phyloP scores from a whole-genome alignment of 1,140 invertebrate genomes.

The Hylyphantes graminicola region DNA sequence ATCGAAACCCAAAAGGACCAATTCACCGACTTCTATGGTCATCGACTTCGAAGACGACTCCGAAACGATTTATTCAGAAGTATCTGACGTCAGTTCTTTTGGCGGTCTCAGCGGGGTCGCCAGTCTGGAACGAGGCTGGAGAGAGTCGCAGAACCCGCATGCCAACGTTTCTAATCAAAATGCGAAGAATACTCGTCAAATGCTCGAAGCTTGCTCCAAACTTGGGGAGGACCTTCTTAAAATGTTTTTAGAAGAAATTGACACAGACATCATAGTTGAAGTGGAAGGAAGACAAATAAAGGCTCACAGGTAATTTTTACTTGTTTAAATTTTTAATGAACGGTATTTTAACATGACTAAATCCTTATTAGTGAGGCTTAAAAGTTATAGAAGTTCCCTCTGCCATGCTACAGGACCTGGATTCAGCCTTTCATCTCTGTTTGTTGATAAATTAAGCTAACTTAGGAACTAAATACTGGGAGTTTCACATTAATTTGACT shows the following conservation, averaged over 20 bases:
- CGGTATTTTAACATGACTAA: too few species aligned
- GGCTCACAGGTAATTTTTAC: conserved; percentile 77
- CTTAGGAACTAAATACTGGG: too few species aligned
- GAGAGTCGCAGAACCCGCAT: conserved; percentile 71
- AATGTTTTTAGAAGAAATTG: conserved; percentile 90
- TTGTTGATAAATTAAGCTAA: too few species aligned
- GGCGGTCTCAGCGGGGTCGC: conserved; percentile 35
- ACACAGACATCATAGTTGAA: conserved; percentile 78
- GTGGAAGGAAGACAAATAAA: conserved; percentile 81
- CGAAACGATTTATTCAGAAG: conserved; percentile 62
- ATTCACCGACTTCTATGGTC: conserved; percentile 30
- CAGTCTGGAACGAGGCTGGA: conserved; percentile 67
- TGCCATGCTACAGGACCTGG: too few species aligned
- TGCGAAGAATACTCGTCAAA: conserved; percentile 25
- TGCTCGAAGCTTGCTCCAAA: conserved; percentile 72
- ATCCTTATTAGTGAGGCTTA: too few species aligned
- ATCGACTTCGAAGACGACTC: conserved; percentile 61
- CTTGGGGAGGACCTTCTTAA: conserved; percentile 86
- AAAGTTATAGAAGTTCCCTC: too few species aligned
- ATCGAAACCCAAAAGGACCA: conserved; percentile 16
- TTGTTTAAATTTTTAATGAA: conserved; percentile 41
- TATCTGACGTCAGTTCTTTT: conserved; percentile 61
- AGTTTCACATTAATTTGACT: too few species aligned
- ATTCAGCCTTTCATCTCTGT: neutral
- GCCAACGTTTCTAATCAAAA: conserved; percentile 59